Conservation (phyloP, 2,113 vertebrate species). For the Microcebus jonahi region DNA sequence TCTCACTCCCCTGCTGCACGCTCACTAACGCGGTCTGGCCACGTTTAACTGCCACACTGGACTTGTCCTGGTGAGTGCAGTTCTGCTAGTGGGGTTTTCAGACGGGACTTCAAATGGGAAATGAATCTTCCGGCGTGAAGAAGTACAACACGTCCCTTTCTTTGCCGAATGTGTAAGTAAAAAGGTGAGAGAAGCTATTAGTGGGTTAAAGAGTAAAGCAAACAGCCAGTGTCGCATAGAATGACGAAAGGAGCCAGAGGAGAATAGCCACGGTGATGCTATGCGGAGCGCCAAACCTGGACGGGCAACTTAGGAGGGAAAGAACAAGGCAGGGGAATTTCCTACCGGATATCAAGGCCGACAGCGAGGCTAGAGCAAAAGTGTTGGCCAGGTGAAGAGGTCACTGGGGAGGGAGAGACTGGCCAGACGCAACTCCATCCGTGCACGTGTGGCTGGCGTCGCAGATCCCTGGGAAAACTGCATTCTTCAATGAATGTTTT, state of each 20-base stretch:
- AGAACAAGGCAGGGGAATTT: too few relatives aligned
- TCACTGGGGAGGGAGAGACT: neutral
- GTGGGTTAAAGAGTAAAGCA: neutral
- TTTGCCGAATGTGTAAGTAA: neutral
- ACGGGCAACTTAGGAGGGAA: neutral
- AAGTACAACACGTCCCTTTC: neutral
- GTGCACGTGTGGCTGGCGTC: rapidly evolving
- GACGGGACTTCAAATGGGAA: neutral
- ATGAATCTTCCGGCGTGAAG: neutral
- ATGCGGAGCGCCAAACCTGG: too few relatives aligned
- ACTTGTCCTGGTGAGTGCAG: neutral
- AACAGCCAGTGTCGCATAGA: neutral
- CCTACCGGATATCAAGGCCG: neutral
- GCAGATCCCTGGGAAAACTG: neutral
- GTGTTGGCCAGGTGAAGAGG: neutral
- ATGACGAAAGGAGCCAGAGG: neutral
- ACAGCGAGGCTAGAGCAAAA: neutral
- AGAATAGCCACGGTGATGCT: neutral
- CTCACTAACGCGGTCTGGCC: rapidly evolving
- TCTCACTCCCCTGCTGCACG: rapidly evolving
- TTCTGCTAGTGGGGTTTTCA: neutral
- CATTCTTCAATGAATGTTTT: neutral
- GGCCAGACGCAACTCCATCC: neutral
- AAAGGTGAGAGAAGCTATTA: rapidly evolving
- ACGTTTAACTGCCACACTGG: neutral